Evolutionary conservation across 1,140 invertebrate genomes (phyloP), one percentile per base, ranked within the genome.

Genomic region (Thrips palmi): DNA sequence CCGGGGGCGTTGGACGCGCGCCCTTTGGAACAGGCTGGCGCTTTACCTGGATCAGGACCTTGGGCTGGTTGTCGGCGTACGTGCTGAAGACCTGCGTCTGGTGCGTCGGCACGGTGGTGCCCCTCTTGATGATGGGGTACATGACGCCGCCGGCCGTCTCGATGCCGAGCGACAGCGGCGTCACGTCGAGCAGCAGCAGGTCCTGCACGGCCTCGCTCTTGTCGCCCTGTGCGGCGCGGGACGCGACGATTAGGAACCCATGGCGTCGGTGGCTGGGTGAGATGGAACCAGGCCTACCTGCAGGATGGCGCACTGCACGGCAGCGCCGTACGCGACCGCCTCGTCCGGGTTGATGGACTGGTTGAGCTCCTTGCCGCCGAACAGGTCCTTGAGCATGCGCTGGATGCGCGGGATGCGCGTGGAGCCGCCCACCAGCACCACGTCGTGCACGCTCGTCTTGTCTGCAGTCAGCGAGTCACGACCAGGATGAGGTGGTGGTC

Each of bases 281-380:
- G n/a, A n/a, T n/a, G n/a, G n/a, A n/a, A n/a, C n/a, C n/a, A n/a
- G n/a, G 57, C 59, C 71, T 32, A 76, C 77, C 43, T 75, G 70
- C 33, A 78, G 53, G 34, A 78, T 71, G 49, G 70, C 74, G 28
- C 71, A 75, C 53, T 79, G 76, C 49, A 78, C 77, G 15, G 75
- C 77, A 40, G 75, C 75, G 33, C 69, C 69, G 52, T 72, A 72
- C 15, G 70, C 70, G 3, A 72, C 69, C 40, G 69, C 69, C 45
- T 71, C 70, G 52, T 74, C 70, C 11, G 69, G 69, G 40, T 67
- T 67, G 42, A 65, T 65, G 12, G 49, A 53, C 43, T 63, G 63
- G 53, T 65, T 69, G 23, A 70, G 47, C 46, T 71, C 64, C 45
- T 67, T 67, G 11, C 64, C 67, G 47, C 67, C 64, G 54, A 70